Base-by-base conservation (phyloP, 23 tunicate species). In the Clavelina lepadiformis region DNA sequence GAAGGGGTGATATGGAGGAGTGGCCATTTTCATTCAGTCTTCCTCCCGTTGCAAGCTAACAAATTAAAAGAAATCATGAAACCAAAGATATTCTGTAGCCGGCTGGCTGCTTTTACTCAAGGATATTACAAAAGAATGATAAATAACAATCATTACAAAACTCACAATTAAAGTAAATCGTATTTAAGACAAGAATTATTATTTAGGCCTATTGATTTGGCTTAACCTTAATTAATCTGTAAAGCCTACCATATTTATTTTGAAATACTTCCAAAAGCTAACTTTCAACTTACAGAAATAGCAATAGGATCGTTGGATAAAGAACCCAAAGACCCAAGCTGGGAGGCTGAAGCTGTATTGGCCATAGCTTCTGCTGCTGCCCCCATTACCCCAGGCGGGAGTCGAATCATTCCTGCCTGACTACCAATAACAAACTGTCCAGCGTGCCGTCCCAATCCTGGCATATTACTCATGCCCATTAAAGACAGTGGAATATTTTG, bases 401-500 rank as follows among this genome's bases (percentile, higher is more conserved):
- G 33, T 13, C 36, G 69, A 29, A 78, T 68, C 61, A 78, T 36
- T 25, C 69, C 84, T 0, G 66, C 49, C 25, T 78, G 84, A 5
- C 33, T 44, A 22, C 65, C 56, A 59, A 78, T 71, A 5, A 68
- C 52, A 58, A 67, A 78, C 2, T 37, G 82, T 19, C 66, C 75
- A 27, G 59, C 46, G 26, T 35, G 66, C 19, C 54, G 82, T 5
- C 61, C 63, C 53, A 76, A 13, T 1, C 61, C 51, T 30, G 55
- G 68, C 69, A 78, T 68, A 5, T 61, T 68, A 51, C 52, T 38
- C 34, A 78, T 63, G 28, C 38, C 44, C 76, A 78, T 78, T 21
- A 78, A 11, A 30, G 84, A 46, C 34, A 78, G 38, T 26, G 60
- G 68, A 33, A 32, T 51, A 24, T 32, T 45, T 22, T 51, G 50